phyloP scores from a whole-genome alignment of 2,113 vertebrate genomes.

The Ploceus nigricollis region DNA sequence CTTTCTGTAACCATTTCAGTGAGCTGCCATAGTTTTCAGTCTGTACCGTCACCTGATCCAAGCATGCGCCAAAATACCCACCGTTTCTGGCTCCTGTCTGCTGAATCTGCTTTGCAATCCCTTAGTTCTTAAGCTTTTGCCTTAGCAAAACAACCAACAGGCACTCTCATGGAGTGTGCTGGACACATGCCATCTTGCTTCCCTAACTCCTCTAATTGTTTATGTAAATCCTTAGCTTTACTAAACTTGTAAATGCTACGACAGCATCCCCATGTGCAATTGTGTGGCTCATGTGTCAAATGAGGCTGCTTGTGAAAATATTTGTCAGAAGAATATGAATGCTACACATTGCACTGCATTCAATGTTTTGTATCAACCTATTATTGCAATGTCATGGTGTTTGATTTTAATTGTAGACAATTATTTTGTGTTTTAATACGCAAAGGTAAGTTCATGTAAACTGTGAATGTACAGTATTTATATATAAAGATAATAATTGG shows the following conservation, averaged over 20 bases:
- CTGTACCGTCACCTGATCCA: slow-evolving; percentile 85
- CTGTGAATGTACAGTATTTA: slow-evolving; percentile 51
- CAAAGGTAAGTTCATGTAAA: slow-evolving; percentile 75
- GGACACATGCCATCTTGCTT: slow-evolving; percentile 76
- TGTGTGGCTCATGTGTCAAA: slow-evolving; percentile 81
- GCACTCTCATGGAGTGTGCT: slow-evolving; percentile 56
- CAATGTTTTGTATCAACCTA: slow-evolving; percentile 68
- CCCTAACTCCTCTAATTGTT: slow-evolving; percentile 68
- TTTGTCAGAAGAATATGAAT: slow-evolving; percentile 70
- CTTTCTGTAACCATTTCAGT: slow-evolving; percentile 89
- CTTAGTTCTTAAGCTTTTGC: slow-evolving; percentile 77
- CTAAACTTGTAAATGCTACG: slow-evolving; percentile 69
- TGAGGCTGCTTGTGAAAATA: slow-evolving; percentile 76
- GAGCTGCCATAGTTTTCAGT: slow-evolving; percentile 96
- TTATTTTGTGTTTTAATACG: slow-evolving; percentile 67
- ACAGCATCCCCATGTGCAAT: slow-evolving; percentile 78
- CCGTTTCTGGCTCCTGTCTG: slow-evolving; percentile 77
- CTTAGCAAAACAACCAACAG: slow-evolving; percentile 57
- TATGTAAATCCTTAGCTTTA: slow-evolving; percentile 71
- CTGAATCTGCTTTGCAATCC: slow-evolving; percentile 82
- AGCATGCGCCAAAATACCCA: slow-evolving; percentile 87
- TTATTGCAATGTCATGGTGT: slow-evolving; percentile 68
- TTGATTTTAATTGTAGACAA: slow-evolving; percentile 69
- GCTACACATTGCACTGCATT: slow-evolving; percentile 74
- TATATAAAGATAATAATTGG: not conserved